phyloP scores from a whole-genome alignment of 2,888 invertebrate genomes.

The Euproctis similis region DNA sequence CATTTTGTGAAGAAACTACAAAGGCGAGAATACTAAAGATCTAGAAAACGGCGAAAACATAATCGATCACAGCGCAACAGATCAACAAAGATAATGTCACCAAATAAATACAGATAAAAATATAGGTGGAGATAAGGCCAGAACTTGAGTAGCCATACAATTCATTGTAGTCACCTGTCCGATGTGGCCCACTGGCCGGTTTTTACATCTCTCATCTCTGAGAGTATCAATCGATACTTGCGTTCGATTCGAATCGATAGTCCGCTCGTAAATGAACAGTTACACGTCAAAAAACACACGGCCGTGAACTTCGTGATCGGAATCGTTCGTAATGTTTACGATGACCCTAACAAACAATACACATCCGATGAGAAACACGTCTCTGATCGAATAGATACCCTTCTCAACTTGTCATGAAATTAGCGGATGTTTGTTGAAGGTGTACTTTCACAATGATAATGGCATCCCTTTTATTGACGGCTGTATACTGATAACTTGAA shows the following conservation, averaged over 20 bases:
- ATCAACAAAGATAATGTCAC: conserved; percentile 42
- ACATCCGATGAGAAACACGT: too few species aligned
- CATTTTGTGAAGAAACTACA: conserved; percentile 13
- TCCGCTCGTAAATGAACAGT: conserved; percentile 43
- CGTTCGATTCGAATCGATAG: conserved; percentile 40
- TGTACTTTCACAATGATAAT: too few species aligned
- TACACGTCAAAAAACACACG: conserved; percentile 29
- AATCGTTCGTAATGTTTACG: conserved; percentile 33
- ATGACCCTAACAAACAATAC: conserved; percentile 21
- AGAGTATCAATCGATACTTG: conserved; percentile 42
- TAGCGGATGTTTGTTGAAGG: background rate
- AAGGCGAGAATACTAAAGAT: conserved; percentile 6
- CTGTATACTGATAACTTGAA: too few species aligned
- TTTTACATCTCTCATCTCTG: conserved; percentile 28
- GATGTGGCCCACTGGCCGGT: conserved; percentile 51
- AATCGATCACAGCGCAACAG: conserved; percentile 37
- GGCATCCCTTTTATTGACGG: too few species aligned
- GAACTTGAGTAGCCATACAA: conserved; percentile 25
- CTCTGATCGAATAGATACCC: conserved; percentile 1
- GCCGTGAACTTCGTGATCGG: conserved; percentile 43
- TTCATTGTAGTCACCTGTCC: conserved; percentile 53
- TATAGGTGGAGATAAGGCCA: conserved; percentile 34
- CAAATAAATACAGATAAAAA: conserved; percentile 27
- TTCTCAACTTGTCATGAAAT: background rate
- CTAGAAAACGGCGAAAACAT: conserved; percentile 21